These are phyloP conservation scores for Dolichopus griseipennis DNA, from an alignment of 2,888 invertebrate genomes.

Conservation along the genomic window DNA sequence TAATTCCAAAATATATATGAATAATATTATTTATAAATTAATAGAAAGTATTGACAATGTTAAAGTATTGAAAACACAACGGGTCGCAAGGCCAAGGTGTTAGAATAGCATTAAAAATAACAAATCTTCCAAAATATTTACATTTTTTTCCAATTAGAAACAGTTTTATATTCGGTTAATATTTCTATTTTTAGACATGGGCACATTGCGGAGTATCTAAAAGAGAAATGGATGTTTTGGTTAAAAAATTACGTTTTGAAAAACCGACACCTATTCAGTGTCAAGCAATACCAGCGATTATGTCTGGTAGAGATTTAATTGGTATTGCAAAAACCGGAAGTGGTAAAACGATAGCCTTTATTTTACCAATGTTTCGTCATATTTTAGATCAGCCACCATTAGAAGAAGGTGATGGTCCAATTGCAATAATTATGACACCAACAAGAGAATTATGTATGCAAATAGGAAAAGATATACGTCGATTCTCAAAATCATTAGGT, in stretches of 20 bases:
- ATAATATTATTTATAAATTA: too few relatives aligned
- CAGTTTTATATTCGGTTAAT: too few relatives aligned
- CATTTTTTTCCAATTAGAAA: too few relatives aligned
- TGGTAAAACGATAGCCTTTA: constrained; percentile 96
- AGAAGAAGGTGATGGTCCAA: constrained; percentile 96
- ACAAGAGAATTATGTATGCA: constrained; percentile 98
- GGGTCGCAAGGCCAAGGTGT: too few relatives aligned
- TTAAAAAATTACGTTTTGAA: constrained; percentile 84
- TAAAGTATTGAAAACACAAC: too few relatives aligned
- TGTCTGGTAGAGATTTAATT: constrained; percentile 94
- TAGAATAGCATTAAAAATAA: too few relatives aligned
- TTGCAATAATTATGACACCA: constrained; percentile 95
- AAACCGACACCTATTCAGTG: constrained; percentile 98
- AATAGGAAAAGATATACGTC: constrained; percentile 92
- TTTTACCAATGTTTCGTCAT: constrained; percentile 94
- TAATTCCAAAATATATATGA: too few relatives aligned
- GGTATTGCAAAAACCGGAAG: constrained; percentile 99
- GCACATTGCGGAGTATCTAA: constrained; percentile 97
- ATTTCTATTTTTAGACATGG: constrained; percentile 58
- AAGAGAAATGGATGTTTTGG: constrained; percentile 82
- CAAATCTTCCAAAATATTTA: too few relatives aligned
- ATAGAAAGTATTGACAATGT: too few relatives aligned
- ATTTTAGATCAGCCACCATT: constrained; percentile 87
- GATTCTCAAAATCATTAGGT: constrained; percentile 81
- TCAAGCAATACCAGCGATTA: constrained; percentile 94